Percentiles rank a stretch among this genome's conserved stretches.
Conservation (phyloP, 2,113 vertebrate genomes). For the Nettapus auritus region DNA sequence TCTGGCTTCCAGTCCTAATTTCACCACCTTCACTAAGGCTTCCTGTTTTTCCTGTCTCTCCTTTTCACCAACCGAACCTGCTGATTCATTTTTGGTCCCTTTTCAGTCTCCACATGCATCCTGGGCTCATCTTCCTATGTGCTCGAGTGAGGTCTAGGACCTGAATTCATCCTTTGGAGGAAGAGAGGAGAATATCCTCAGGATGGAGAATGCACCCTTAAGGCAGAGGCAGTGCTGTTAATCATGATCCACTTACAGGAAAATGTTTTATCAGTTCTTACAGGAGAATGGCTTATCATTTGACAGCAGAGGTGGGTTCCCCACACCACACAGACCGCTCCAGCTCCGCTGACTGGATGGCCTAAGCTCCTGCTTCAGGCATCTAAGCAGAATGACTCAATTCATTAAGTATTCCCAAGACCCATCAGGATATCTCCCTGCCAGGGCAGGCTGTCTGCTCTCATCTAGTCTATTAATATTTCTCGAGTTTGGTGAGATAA, state of each 20-base stretch:
- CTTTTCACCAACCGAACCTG: background rate
- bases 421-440: background rate
- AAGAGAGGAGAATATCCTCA: background rate
- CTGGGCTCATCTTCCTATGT: background rate
- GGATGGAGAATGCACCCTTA: background rate
- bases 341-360: background rate
- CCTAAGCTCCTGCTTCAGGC: background rate
- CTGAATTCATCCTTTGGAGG: background rate
- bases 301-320: background rate
- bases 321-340: background rate
- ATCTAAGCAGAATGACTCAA: background rate
- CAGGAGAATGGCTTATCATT: background rate
- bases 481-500: background rate
- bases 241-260: background rate
- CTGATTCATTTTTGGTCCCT: background rate
- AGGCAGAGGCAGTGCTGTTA: background rate
- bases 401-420: background rate
- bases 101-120: background rate
- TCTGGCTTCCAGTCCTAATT: background rate
- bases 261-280: background rate
- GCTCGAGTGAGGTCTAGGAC: background rate
- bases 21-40: background rate
- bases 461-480: background rate
- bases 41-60: background rate
- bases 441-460: background rate